phyloP scores from a whole-genome alignment of 2,888 invertebrate species.

The Oscheius sp. region DNA sequence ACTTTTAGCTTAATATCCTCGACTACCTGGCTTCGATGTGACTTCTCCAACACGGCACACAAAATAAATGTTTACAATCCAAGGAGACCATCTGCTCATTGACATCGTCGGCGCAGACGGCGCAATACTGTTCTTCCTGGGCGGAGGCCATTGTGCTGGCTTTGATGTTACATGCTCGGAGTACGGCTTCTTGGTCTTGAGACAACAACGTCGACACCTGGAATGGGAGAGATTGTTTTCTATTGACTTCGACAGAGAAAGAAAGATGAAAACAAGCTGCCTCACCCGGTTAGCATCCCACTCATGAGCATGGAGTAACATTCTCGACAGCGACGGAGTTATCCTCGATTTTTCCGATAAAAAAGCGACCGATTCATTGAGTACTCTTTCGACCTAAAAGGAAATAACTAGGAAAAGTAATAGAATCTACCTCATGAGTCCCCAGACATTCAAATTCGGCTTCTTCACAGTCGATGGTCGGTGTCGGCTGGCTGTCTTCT shows the following conservation, averaged over 20 bases:
- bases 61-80: constrained; percentile 82
- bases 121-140: constrained; percentile 40
- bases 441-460: constrained; percentile 56
- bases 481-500: constrained; percentile 41
- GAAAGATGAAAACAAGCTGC: neutral
- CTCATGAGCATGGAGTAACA: constrained; percentile 86
- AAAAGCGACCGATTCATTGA: constrained; percentile 46
- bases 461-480: constrained; percentile 46
- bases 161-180: constrained; percentile 33
- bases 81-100: constrained; percentile 43
- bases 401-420: neutral
- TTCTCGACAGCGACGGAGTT: constrained; percentile 55
- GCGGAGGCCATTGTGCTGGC: neutral
- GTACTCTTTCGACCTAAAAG: constrained; percentile 53
- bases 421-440: constrained; percentile 42
- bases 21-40: constrained; percentile 92
- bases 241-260: neutral
- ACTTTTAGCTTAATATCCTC: neutral
- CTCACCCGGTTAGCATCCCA: constrained; percentile 87
- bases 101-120: constrained; percentile 48
- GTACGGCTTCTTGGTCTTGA: constrained; percentile 28
- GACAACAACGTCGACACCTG: constrained; percentile 20
- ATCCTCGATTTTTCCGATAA: constrained; percentile 40
- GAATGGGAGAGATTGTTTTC: neutral
- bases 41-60: constrained; percentile 94